Conservation (phyloP, 2,888 invertebrate species). For the Drosophila tripunctata region DNA sequence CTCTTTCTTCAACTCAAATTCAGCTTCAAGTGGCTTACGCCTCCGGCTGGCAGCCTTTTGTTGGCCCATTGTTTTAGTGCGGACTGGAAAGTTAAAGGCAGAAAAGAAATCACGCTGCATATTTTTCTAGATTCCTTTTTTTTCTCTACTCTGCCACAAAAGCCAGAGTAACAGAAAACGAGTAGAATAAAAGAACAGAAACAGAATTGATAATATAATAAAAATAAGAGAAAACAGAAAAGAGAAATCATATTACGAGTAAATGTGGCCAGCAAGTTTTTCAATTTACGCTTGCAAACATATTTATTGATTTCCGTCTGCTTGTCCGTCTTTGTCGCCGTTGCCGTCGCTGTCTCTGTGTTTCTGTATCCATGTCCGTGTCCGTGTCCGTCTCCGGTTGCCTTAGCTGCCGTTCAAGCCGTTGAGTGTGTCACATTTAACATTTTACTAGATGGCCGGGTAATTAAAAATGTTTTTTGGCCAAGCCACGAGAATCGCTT, state of each 20-base stretch:
- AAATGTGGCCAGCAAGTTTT: constrained; percentile 66
- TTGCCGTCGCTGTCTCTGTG: too few relatives aligned
- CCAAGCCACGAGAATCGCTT: neutral
- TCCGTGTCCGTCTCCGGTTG: neutral
- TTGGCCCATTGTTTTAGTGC: constrained; percentile 65
- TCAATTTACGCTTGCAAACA: constrained; percentile 70
- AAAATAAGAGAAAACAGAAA: constrained; percentile 2
- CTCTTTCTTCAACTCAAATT: constrained; percentile 34
- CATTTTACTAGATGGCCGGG: constrained; percentile 8
- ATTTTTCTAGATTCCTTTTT: constrained; percentile 56
- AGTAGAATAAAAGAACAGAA: constrained; percentile 16
- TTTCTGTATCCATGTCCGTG: neutral
- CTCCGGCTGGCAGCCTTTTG: constrained; percentile 52
- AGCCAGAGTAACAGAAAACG: too few relatives aligned
- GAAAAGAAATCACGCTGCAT: constrained; percentile 66
- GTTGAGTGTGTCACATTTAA: constrained; percentile 1
- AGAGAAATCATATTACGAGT: constrained; percentile 47
- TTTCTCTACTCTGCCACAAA: constrained; percentile 12
- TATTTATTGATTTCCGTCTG: constrained; percentile 74
- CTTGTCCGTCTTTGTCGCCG: constrained; percentile 3
- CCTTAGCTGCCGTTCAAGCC: neutral
- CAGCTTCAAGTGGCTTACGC: constrained; percentile 74
- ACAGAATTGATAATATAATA: constrained; percentile 25
- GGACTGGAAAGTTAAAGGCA: constrained; percentile 40
- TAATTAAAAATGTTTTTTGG: constrained; percentile 60